Evolutionary conservation across 2,888 invertebrate genomes (phyloP), one percentile per base, ranked within the genome.

Genomic region (Cremastinae sp.): DNA sequence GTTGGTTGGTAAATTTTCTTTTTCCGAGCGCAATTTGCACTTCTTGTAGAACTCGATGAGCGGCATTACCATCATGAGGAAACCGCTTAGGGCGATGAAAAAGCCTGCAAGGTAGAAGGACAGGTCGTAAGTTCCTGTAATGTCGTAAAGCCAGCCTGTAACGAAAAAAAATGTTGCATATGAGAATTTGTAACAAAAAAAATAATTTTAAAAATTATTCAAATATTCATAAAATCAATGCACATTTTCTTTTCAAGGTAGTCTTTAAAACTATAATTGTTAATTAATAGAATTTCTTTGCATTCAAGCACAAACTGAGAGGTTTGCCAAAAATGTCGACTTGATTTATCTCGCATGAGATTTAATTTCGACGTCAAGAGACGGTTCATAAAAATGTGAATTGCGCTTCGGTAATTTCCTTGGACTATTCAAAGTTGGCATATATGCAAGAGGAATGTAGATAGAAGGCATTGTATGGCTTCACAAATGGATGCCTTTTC

Each of bases 51-150:
- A 81, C 75, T 86, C 86, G 72, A 87, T 80, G 12, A 89, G 79
- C 16, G 91, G 91, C 82, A 90, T 87, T 20, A 91, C 87, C 78
- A 91, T 81, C 79, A 96, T 89, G 55, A 95, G 91, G 0, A 93
- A 82, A 0, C 96, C 96, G 0, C 96, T 96, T 9, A 95, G 65
- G 0, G 93, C 93, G 80, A 96, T 96, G 90, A 96, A 96, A 20
- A 94, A 90, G 0, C 96, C 96, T 0, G 96, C 94, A 65, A 95
- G 87, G 90, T 95, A 96, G 91, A 96, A 96, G 0, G 96, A 94
- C 56, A 95, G 90, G 88, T 95, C 93, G 90, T 96, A 96, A 7
- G 92, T 93, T 55, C 93, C 93, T 0, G 95, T 95, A 69, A 95
- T 91, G 89, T 96, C 96, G 90, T 93, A 95, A 47, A 96, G 91